Conservation (phyloP, 2,888 invertebrate genomes). For the Baccha elongata region DNA sequence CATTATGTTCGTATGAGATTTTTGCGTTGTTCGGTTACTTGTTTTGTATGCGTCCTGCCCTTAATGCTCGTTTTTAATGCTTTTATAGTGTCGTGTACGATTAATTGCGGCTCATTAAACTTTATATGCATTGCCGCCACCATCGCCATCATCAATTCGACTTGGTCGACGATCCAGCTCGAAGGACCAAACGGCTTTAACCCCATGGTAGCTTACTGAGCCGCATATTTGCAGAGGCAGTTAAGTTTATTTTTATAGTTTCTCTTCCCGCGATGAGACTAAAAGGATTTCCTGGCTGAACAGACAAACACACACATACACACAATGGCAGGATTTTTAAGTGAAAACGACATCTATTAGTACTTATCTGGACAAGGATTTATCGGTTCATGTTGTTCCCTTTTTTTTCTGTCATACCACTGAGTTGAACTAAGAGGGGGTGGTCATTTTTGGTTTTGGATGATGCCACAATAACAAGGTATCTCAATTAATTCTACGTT, state of each 20-base stretch:
- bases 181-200: constrained; percentile 28
- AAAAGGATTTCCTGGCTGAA: constrained; percentile 37
- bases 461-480: constrained; percentile 67
- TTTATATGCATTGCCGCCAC: constrained; percentile 78
- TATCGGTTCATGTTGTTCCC: constrained; percentile 63
- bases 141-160: constrained; percentile 23
- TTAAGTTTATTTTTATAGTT: constrained; percentile 67
- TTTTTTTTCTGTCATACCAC: background rate
- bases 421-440: background rate
- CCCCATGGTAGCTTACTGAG: background rate
- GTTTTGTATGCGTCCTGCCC: constrained; percentile 17
- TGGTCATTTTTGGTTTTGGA: constrained; percentile 46
- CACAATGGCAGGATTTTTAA: constrained; percentile 50
- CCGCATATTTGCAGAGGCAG: constrained; percentile 52
- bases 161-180: constrained; percentile 32
- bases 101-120: constrained; percentile 82
- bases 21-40: constrained; percentile 10
- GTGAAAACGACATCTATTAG: constrained; percentile 73
- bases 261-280: constrained; percentile 28
- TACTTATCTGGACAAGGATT: constrained; percentile 70
- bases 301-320: constrained; percentile 10
- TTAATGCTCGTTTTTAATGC: constrained; percentile 62
- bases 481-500: constrained; percentile 64
- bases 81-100: constrained; percentile 81
- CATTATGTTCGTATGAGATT: constrained; percentile 14